Base-by-base conservation (phyloP, 2,113 vertebrate species). In the Zingel zingel region DNA sequence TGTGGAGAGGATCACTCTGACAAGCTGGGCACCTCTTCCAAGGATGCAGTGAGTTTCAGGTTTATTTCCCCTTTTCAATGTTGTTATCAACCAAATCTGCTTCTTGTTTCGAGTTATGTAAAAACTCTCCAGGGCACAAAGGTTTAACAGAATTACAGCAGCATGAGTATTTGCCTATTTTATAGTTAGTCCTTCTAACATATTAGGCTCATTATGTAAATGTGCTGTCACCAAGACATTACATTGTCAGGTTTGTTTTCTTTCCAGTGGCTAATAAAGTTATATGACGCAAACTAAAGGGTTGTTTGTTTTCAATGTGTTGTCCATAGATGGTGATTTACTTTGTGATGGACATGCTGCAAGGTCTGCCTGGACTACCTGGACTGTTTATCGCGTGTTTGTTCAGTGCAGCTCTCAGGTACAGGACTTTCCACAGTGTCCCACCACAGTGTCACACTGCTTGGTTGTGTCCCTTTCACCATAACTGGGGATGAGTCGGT, bases 371-470 rank as follows among this genome's bases (percentile, higher is more conserved):
- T 0, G 98, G 98, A 66, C 94, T 99, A 16, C 97, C 98, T 0
- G 98, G 98, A 43, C 97, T 99, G 65, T 99, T 99, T 3, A 95
- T 99, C 0, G 98, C 98, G 9, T 99, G 98, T 88, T 95, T 99
- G 65, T 99, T 99, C 94, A 99, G 98, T 0, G 97, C 97, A 39
- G 97, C 96, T 33, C 96, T 99, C 88, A 99, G 98, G 98, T 99
- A 92, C 1, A 10, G 5, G 12, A 58, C 63, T 59, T 53, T 68
- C 25, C 57, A 27, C 21, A 16, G 27, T 27, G 27, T 27, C n/a
- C n/a, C n/a, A n/a, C n/a, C n/a, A n/a, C n/a, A n/a, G n/a, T n/a
- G n/a, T n/a, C n/a, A n/a, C n/a, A n/a, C n/a, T n/a, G 10, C 48
- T 14, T 13, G 33, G 33, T 58, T 18, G 11, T 48, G 2, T 61